A percentile compares a stretch with the other conserved stretches of the same genome.
These are phyloP conservation scores for Luscinia megarhynchos DNA, from an alignment of 2,797 vertebrate genomes.

Conservation along the genomic window DNA sequence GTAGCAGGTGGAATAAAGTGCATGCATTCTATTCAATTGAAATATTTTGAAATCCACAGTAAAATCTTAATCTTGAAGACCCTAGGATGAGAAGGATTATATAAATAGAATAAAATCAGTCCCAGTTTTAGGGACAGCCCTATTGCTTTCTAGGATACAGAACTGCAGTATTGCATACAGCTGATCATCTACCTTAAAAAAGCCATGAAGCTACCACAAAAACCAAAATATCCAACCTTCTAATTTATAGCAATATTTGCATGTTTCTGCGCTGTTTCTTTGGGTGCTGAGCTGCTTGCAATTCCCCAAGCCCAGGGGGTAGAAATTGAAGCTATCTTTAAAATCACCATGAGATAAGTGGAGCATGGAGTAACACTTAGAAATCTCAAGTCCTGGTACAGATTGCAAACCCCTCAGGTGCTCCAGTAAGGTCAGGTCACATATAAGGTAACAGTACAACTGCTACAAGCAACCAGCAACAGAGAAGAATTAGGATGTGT, in stretches of 20 bases:
- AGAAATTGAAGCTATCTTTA: neutral
- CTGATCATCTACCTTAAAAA: neutral
- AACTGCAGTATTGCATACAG: neutral
- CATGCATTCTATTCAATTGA: neutral
- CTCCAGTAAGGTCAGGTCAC: neutral
- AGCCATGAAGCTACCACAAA: neutral
- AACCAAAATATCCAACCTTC: neutral
- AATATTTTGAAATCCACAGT: neutral
- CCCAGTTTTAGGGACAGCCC: neutral
- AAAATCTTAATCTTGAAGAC: conserved; percentile 11
- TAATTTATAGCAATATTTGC: neutral
- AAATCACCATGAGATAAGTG: accelerated
- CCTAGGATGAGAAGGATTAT: neutral
- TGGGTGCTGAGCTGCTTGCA: neutral
- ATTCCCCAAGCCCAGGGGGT: neutral
- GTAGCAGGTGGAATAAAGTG: neutral
- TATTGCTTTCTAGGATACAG: neutral
- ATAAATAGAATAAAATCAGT: neutral
- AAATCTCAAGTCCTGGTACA: neutral
- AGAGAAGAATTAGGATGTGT: conserved; percentile 14
- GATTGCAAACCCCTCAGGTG: neutral
- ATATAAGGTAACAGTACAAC: neutral
- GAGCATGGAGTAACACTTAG: neutral
- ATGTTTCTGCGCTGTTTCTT: neutral
- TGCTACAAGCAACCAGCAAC: neutral